Evolutionary conservation across 2,113 vertebrate species (phyloP).

Genomic region (Notiomystis cincta): DNA sequence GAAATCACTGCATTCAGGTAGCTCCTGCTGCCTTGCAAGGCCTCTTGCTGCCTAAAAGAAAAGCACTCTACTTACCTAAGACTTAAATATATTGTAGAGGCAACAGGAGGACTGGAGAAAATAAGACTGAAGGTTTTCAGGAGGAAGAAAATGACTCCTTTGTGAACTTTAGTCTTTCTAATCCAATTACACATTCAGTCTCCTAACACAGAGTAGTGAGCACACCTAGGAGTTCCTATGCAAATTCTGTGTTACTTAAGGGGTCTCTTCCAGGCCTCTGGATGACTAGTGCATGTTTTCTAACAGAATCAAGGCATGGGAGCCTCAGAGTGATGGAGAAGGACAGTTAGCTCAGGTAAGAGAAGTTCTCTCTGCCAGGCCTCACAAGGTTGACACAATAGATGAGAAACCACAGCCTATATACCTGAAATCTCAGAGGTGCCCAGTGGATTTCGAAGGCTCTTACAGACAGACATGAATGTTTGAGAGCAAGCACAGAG

Average conservation of each 20-base stretch:
- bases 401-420: not conserved
- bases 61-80: not conserved
- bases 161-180: not conserved
- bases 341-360: not conserved
- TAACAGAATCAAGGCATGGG: not conserved
- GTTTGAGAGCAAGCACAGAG: not conserved
- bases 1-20: not conserved
- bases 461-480: not conserved
- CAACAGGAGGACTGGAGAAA: not conserved
- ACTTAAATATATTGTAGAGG: not conserved
- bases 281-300: not conserved
- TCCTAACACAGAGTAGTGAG: not conserved
- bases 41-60: not conserved
- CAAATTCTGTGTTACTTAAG: not conserved
- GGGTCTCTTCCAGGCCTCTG: not conserved
- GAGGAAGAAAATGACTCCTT: not conserved
- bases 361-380: not conserved
- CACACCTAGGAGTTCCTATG: not conserved
- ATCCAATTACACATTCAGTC: accelerated
- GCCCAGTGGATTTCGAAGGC: not conserved
- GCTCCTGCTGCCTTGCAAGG: not conserved
- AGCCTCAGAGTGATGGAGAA: not conserved
- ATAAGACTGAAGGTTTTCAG: not conserved
- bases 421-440: not conserved
- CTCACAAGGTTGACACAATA: not conserved